These are phyloP conservation scores for Dione juno DNA, from an alignment of 2,888 invertebrate species.

Conservation along the genomic window DNA sequence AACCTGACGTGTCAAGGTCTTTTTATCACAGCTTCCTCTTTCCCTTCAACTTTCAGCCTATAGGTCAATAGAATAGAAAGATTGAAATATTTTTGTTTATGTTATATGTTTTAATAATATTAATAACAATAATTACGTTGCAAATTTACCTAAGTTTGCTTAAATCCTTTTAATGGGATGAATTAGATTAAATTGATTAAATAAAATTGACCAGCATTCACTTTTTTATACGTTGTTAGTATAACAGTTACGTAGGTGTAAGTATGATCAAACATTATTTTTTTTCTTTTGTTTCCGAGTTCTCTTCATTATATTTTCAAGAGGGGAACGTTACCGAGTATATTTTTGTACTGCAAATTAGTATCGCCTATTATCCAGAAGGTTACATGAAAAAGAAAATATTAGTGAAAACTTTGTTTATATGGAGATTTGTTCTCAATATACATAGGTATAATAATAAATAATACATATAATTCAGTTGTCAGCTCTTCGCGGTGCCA, in stretches of 20 bases:
- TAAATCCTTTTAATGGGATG: no score
- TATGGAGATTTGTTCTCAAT: background rate
- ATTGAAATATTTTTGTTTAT: background rate
- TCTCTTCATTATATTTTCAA: background rate
- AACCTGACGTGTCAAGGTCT: conserved; percentile 33
- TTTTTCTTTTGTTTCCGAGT: background rate
- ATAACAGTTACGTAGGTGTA: no score
- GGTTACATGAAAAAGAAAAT: background rate
- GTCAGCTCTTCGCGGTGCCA: conserved; percentile 26
- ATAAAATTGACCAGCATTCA: no score
- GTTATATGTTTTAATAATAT: no score
- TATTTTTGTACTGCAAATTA: no score
- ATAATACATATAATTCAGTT: conserved; percentile 24
- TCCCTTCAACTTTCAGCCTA: conserved; percentile 8
- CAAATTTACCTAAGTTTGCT: no score
- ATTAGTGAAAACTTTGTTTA: background rate
- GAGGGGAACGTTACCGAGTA: no score
- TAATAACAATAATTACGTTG: no score
- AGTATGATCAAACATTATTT: no score
- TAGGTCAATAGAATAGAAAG: conserved; percentile 21
- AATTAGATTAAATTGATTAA: no score
- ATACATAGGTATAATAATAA: background rate
- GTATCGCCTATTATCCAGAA: no score
- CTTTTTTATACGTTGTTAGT: no score
- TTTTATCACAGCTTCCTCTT: conserved; percentile 32